A percentile compares a stretch with the other conserved stretches of the same genome.
Evolutionary conservation across 2,888 invertebrate species (phyloP).

Genomic region (Priocnemis perturbator): DNA sequence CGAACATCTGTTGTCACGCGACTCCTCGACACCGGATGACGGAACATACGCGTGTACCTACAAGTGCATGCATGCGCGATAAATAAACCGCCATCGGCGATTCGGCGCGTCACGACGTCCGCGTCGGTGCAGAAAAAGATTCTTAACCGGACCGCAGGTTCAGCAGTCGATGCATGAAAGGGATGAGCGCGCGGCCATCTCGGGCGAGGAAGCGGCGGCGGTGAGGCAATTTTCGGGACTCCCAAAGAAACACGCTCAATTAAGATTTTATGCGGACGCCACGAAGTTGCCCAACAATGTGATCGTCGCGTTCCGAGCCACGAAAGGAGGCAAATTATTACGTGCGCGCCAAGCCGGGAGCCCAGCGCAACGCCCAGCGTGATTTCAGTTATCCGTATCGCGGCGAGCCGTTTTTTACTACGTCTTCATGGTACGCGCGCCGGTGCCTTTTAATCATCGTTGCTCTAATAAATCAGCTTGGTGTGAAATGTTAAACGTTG

Average conservation of each 20-base stretch:
- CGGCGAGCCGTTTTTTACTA: too few species aligned
- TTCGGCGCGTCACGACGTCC: not conserved
- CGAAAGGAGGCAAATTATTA: too few species aligned
- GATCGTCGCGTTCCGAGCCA: too few species aligned
- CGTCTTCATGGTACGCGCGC: too few species aligned
- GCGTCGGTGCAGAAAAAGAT: not conserved
- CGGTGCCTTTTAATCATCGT: too few species aligned
- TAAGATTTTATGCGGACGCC: slow-evolving; percentile 7
- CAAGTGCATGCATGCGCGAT: not conserved
- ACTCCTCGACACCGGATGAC: not conserved
- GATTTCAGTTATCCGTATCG: too few species aligned
- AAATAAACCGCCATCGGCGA: slow-evolving; percentile 6
- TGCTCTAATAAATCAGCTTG: too few species aligned
- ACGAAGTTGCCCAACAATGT: not conserved
- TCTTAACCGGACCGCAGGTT: not conserved
- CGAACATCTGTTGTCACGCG: slow-evolving; percentile 39
- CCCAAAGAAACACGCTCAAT: not conserved
- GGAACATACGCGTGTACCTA: not conserved
- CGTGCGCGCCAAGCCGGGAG: too few species aligned
- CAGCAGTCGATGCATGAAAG: not conserved
- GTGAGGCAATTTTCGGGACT: too few species aligned
- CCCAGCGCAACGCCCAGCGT: too few species aligned
- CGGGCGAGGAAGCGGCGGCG: too few species aligned
- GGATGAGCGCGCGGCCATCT: not conserved
- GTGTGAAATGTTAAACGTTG: too few species aligned